Conservation (phyloP, 1,140 invertebrate species). For the Grapholita molesta region DNA sequence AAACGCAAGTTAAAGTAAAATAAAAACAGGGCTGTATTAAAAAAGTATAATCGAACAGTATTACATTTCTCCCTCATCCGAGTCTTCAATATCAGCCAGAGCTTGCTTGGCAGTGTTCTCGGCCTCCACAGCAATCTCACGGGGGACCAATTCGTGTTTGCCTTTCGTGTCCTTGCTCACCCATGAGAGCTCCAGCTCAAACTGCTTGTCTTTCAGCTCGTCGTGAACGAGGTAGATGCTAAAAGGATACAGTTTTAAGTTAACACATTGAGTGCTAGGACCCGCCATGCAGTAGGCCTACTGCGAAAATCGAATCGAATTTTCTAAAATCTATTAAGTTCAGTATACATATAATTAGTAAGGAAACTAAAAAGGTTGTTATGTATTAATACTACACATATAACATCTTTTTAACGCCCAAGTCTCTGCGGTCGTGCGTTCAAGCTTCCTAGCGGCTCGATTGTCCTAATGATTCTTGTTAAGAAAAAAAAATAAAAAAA, state of each 20-base stretch:
- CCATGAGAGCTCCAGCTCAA: constrained; percentile 98
- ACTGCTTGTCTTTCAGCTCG: constrained; percentile 98
- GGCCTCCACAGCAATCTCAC: constrained; percentile 55
- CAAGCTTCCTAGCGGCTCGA: too few species aligned
- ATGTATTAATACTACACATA: too few species aligned
- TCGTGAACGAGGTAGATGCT: constrained; percentile 98
- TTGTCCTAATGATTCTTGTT: too few species aligned
- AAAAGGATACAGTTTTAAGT: constrained; percentile 47
- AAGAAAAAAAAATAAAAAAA: too few species aligned
- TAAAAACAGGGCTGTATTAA: constrained; percentile 29
- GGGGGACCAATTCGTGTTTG: constrained; percentile 85
- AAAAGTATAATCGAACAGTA: constrained; percentile 58
- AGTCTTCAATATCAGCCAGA: constrained; percentile 71
- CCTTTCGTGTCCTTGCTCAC: constrained; percentile 91
- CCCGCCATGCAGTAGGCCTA: too few species aligned
- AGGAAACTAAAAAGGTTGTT: too few species aligned
- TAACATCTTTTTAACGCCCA: too few species aligned
- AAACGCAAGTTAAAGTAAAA: background rate
- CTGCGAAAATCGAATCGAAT: too few species aligned
- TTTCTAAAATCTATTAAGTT: too few species aligned
- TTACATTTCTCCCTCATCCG: constrained; percentile 74
- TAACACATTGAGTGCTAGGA: background rate
- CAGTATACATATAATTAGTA: too few species aligned
- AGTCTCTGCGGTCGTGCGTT: too few species aligned
- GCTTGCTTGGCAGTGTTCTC: constrained; percentile 69